Base-by-base conservation (phyloP, 2,888 invertebrate species). In the Ectemnius cavifrons region DNA sequence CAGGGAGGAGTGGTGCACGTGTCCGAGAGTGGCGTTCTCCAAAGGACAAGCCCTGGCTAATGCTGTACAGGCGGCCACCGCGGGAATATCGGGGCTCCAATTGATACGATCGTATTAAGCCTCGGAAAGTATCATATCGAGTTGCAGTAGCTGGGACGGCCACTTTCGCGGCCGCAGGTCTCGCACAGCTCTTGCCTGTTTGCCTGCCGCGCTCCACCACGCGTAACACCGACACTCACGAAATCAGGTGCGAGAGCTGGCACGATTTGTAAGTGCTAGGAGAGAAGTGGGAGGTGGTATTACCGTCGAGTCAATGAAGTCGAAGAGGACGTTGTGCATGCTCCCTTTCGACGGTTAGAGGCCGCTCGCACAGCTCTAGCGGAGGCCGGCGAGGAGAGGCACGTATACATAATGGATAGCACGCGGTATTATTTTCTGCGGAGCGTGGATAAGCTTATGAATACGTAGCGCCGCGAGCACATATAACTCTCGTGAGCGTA, bases 361-460 rank as follows among this genome's bases (percentile, higher is more conserved):
- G 37, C 37, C 37, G 37, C 8, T 37, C 47, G 18, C 47, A 62
- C 47, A 20, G 27, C 13, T 5, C 13, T n/a, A 45, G 37, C 18
- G 46, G 47, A 23, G 47, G 47, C 52, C 52, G 16, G 16, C 14
- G 52, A 45, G 37, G 6, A 14, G 27, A 14, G 27, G 63, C 16
- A 52, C 56, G 71, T 76, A 78, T 75, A 76, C 79, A 83, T 86
- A 85, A 84, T 84, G 81, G 81, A 84, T 85, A 80, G 82, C 74
- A 73, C 70, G 82, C 78, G 77, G 81, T 82, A 86, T 85, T 85
- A 86, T 86, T 85, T 86, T 85, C 83, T 81, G 74, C 81, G 78
- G 77, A 83, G 83, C 82, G 77, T 80, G 85, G 86, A 84, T 85
- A 84, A 80, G 77, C 78, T 85, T 85, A 85, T 84, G 83, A 85